Evolutionary conservation across 2,888 invertebrate species (phyloP).

Genomic region (Drosophila fungiperda): DNA sequence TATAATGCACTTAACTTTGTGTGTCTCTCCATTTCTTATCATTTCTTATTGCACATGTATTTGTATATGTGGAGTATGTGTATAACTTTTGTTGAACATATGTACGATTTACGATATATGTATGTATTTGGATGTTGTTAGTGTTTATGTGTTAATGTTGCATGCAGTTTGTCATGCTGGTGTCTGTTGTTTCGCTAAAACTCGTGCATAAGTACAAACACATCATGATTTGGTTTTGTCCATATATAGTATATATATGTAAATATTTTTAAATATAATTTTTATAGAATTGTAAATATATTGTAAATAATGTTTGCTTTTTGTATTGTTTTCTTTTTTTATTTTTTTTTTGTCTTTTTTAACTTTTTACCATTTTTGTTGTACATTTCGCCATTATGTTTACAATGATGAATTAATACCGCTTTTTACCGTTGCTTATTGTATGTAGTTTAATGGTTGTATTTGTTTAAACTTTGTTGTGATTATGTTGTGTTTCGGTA

Average conservation of each 20-base stretch:
- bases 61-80: conserved; percentile 17
- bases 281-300: conserved; percentile 78
- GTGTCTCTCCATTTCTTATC: conserved; percentile 36
- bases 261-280: conserved; percentile 81
- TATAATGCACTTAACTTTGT: conserved; percentile 81
- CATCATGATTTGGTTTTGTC: conserved; percentile 57
- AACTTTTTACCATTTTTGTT: conserved; percentile 67
- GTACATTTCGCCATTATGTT: conserved; percentile 73
- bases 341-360: conserved; percentile 39
- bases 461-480: conserved; percentile 59
- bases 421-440: conserved; percentile 63
- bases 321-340: conserved; percentile 47
- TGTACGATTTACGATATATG: conserved; percentile 31
- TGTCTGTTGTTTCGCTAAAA: conserved; percentile 32
- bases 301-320: conserved; percentile 78
- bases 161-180: conserved; percentile 22
- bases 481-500: conserved; percentile 56
- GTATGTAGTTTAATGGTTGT: conserved; percentile 61
- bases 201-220: conserved; percentile 36
- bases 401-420: conserved; percentile 64
- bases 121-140: conserved; percentile 19
- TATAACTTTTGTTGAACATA: conserved; percentile 40
- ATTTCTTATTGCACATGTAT: conserved; percentile 49
- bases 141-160: conserved; percentile 24
- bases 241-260: conserved; percentile 75